A percentile compares a stretch with the other conserved stretches of the same genome.
Evolutionary conservation across 30 jellyfish, hydroid and myxozoan genomes (phyloP).

Genomic region (Morbakka virulenta): DNA sequence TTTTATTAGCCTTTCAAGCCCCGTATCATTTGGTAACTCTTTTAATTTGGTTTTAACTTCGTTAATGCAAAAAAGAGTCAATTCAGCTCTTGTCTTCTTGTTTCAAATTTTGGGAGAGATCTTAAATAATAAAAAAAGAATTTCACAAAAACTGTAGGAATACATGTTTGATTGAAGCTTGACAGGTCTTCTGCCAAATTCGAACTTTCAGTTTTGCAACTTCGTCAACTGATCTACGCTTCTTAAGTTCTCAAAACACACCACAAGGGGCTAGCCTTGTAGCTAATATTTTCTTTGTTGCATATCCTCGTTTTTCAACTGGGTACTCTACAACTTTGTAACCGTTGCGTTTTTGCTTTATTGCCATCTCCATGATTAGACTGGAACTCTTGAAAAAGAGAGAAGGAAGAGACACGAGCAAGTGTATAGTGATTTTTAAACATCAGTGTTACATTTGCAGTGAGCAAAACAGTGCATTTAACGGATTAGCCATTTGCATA

Average conservation of each 20-base stretch:
- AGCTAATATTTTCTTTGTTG: neutral
- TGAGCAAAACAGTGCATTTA: neutral
- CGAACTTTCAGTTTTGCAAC: neutral
- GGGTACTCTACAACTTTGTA: neutral
- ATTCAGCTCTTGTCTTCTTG: neutral
- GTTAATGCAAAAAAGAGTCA: neutral
- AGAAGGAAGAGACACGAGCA: neutral
- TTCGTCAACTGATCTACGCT: neutral
- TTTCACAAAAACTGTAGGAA: neutral
- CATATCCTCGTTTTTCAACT: neutral
- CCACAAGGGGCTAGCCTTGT: neutral
- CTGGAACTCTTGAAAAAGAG: neutral
- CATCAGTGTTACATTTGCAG: neutral
- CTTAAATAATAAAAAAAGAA: too few species aligned
- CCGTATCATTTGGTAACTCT: neutral
- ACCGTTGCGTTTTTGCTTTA: neutral
- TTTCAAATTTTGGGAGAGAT: too few species aligned
- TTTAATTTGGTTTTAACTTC: neutral
- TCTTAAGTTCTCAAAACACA: neutral
- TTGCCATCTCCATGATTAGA: neutral
- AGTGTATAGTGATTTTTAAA: neutral
- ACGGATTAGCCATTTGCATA: neutral
- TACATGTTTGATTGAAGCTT: neutral
- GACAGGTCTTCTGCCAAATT: neutral
- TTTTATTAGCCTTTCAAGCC: neutral